Evolutionary conservation across 2,888 invertebrate species (phyloP).

Genomic region (Lepas anatifera): DNA sequence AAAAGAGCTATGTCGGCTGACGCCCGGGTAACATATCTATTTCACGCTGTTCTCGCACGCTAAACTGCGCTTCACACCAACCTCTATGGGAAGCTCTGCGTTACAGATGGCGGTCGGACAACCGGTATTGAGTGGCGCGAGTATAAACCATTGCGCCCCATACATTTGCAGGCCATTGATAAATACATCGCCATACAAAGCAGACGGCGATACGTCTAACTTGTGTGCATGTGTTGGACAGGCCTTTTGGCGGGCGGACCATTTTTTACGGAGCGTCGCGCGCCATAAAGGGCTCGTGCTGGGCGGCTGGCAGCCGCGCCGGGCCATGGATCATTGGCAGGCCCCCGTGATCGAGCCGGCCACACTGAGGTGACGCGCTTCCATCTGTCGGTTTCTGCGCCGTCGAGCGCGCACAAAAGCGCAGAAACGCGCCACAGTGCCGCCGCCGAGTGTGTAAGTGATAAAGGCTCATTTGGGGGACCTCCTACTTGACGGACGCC

Average conservation of each 20-base stretch:
- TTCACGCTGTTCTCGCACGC: too few relatives aligned
- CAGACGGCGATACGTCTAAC: conserved; percentile 1
- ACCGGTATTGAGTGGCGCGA: background rate
- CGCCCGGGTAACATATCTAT: too few relatives aligned
- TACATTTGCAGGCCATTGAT: background rate
- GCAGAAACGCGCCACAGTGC: background rate
- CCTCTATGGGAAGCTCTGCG: background rate
- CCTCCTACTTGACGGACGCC: background rate
- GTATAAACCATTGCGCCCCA: background rate
- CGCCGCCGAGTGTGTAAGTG: background rate
- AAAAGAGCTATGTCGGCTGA: too few relatives aligned
- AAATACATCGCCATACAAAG: background rate
- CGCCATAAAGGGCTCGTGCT: background rate
- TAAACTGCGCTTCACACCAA: background rate
- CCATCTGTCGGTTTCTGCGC: conserved; percentile 1
- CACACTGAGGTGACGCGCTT: background rate
- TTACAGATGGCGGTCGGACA: background rate
- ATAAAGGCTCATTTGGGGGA: conserved; percentile 9
- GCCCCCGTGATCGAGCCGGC: background rate
- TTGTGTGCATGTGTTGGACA: conserved; percentile 10
- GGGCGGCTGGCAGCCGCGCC: background rate
- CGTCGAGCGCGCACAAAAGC: background rate
- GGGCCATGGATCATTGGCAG: background rate
- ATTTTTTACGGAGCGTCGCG: background rate
- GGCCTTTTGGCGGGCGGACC: background rate